Percentiles rank a stretch among this genome's conserved stretches.
phyloP scores from a whole-genome alignment of 2,888 invertebrate species.

The Conistra vaccinii region DNA sequence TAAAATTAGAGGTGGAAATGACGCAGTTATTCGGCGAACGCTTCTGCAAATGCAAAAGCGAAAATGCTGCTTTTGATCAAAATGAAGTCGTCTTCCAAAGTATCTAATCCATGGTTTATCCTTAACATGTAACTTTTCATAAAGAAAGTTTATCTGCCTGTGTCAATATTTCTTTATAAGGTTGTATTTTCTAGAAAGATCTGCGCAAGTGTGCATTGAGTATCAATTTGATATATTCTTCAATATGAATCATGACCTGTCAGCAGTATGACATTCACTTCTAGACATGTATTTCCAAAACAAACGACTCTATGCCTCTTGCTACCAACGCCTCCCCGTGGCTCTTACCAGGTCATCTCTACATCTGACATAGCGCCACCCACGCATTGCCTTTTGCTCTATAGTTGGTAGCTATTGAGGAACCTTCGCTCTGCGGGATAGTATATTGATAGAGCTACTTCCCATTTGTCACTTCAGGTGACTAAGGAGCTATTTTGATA shows the following conservation, averaged over 20 bases:
- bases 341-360: constrained; percentile 56
- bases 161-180: neutral
- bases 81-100: neutral
- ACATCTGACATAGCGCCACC: constrained; percentile 48
- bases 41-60: neutral
- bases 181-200: neutral
- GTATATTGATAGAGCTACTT: constrained; percentile 2
- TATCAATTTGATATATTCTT: constrained; percentile 14
- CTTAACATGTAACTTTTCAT: neutral
- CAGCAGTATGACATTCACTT: neutral
- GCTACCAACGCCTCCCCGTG: constrained; percentile 42
- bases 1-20: neutral
- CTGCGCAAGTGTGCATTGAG: neutral
- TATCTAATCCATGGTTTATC: neutral
- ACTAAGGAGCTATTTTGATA: neutral
- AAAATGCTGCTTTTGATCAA: neutral
- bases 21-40: neutral
- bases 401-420: constrained; percentile 12
- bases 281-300: constrained; percentile 12
- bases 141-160: neutral
- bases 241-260: constrained; percentile 8
- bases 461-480: neutral
- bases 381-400: constrained; percentile 44
- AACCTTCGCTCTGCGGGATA: neutral
- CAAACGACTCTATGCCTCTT: constrained; percentile 24